A percentile compares a stretch with the other conserved stretches of the same genome.
Conservation (phyloP, 2,888 invertebrate species). For the Drosophila mulleri region DNA sequence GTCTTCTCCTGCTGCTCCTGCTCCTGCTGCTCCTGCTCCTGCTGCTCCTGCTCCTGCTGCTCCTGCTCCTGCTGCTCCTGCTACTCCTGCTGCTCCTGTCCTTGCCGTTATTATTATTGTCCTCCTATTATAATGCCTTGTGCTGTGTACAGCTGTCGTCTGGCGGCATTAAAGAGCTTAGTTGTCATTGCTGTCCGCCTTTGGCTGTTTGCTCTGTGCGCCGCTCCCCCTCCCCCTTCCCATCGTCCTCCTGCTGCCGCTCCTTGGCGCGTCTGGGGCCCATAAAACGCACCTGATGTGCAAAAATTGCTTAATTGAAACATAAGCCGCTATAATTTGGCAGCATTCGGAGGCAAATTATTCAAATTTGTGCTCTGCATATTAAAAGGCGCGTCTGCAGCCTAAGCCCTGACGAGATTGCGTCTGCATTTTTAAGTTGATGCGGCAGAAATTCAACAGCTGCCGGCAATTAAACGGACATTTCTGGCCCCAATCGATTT, state of each 20-base stretch:
- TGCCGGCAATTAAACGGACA: constrained; percentile 61
- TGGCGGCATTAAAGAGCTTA: constrained; percentile 64
- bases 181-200: constrained; percentile 48
- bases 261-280: constrained; percentile 46
- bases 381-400: constrained; percentile 60
- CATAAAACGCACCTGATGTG: constrained; percentile 79
- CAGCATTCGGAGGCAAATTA: constrained; percentile 51
- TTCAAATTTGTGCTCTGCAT: constrained; percentile 74
- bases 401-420: constrained; percentile 6
- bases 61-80: constrained; percentile 7
- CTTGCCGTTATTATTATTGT: background rate
- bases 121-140: constrained; percentile 24
- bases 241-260: constrained; percentile 9
- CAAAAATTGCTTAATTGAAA: constrained; percentile 79
- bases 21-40: constrained; percentile 9
- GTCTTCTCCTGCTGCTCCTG: constrained; percentile 11
- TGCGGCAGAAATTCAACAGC: constrained; percentile 21
- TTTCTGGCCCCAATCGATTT: constrained; percentile 50
- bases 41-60: constrained; percentile 20
- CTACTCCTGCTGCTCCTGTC: too few species aligned
- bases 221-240: constrained; percentile 7
- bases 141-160: constrained; percentile 60
- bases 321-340: constrained; percentile 77
- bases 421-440: constrained; percentile 15
- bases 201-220: constrained; percentile 15